Conservation (phyloP, 2,888 invertebrate species). For the Thereva unica region DNA sequence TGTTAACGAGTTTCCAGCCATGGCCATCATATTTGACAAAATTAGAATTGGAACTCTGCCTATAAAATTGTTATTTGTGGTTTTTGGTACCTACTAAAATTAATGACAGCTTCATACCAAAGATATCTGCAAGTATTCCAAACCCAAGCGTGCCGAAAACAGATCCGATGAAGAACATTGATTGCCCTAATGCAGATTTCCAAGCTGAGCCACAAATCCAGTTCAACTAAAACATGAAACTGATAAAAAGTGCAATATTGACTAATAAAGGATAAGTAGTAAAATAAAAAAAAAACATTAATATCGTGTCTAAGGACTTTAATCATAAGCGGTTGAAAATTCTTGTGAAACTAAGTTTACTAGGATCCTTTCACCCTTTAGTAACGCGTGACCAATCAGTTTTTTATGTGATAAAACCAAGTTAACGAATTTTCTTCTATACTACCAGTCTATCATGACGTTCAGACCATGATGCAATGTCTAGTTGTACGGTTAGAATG, state of each 20-base stretch:
- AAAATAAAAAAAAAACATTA: too few relatives aligned
- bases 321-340: too few relatives aligned
- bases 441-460: too few relatives aligned
- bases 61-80: constrained; percentile 22
- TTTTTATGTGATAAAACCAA: too few relatives aligned
- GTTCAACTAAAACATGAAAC: constrained; percentile 48
- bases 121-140: constrained; percentile 63
- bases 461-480: too few relatives aligned
- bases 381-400: too few relatives aligned
- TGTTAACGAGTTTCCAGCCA: constrained; percentile 61
- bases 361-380: too few relatives aligned
- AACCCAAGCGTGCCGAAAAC: constrained; percentile 63
- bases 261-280: too few relatives aligned
- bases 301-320: too few relatives aligned
- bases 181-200: constrained; percentile 64
- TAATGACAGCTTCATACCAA: constrained; percentile 49
- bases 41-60: constrained; percentile 63
- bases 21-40: constrained; percentile 61
- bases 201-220: constrained; percentile 66
- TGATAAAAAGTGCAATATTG: background rate
- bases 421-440: too few relatives aligned
- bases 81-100: background rate
- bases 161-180: constrained; percentile 66
- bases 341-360: too few relatives aligned
- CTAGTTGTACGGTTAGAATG: too few relatives aligned